phyloP scores from a whole-genome alignment of 1,140 invertebrate species.

The Zaprionus nigranus region DNA sequence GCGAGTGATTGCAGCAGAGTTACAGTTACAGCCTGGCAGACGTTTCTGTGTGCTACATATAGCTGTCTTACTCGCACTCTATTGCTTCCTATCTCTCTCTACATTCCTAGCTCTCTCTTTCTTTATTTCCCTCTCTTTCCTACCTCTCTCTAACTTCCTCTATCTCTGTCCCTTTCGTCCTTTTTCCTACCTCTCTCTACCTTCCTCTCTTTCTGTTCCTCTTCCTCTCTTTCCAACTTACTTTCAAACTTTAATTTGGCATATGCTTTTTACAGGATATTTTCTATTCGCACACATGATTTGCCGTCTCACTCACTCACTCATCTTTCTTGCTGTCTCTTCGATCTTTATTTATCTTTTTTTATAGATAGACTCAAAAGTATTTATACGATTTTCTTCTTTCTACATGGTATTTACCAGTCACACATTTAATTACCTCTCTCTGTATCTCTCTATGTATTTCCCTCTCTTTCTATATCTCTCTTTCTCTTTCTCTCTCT shows the following conservation, averaged over 20 bases:
- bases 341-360: not conserved
- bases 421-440: not conserved
- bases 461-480: not conserved
- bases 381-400: too few species aligned
- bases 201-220: too few species aligned
- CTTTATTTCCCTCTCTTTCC: not conserved
- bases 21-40: not conserved
- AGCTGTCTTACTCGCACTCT: not conserved
- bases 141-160: not conserved
- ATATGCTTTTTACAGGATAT: too few species aligned
- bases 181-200: too few species aligned
- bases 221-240: too few species aligned
- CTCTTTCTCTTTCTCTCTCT: not conserved
- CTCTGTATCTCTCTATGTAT: too few species aligned
- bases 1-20: not conserved
- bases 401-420: not conserved
- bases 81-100: too few species aligned
- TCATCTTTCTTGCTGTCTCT: not conserved
- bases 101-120: not conserved
- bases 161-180: too few species aligned
- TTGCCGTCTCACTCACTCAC: not conserved
- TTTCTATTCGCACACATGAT: too few species aligned
- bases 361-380: not conserved
- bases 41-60: not conserved
- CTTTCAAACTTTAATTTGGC: too few species aligned